Percentiles rank a stretch among this genome's conserved stretches.
Evolutionary conservation across 2,797 vertebrate genomes (phyloP).

Genomic region (Pseudotriccus pelzelni): DNA sequence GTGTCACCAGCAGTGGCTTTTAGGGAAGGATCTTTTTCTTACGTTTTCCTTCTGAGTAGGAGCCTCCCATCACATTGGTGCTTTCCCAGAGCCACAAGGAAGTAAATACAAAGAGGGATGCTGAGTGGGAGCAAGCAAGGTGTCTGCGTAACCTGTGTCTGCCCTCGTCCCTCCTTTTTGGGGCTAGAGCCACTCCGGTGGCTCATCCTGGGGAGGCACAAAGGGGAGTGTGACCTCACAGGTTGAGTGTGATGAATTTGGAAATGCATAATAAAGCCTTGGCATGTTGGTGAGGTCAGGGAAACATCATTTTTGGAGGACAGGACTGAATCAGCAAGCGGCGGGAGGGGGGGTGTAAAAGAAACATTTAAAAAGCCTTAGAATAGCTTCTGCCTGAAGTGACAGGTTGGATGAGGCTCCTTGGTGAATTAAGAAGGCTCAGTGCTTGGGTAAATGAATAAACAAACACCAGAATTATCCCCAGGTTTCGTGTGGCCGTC

Average conservation of each 20-base stretch:
- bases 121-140: neutral
- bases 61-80: neutral
- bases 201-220: accelerated
- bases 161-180: accelerated
- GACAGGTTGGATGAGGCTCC: neutral
- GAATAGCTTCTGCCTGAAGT: neutral
- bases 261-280: neutral
- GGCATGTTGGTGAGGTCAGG: neutral
- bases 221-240: neutral
- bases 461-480: neutral
- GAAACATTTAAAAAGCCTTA: neutral
- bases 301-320: neutral
- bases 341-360: neutral
- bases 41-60: neutral
- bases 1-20: neutral
- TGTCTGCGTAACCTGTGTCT: accelerated
- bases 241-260: neutral
- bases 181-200: neutral
- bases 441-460: neutral
- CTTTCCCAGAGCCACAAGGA: neutral
- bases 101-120: neutral
- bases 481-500: neutral
- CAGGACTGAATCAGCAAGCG: accelerated
- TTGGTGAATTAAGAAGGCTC: neutral
- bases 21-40: neutral